phyloP scores from a whole-genome alignment of 2,888 invertebrate genomes.

The Drosophila tanythrix region DNA sequence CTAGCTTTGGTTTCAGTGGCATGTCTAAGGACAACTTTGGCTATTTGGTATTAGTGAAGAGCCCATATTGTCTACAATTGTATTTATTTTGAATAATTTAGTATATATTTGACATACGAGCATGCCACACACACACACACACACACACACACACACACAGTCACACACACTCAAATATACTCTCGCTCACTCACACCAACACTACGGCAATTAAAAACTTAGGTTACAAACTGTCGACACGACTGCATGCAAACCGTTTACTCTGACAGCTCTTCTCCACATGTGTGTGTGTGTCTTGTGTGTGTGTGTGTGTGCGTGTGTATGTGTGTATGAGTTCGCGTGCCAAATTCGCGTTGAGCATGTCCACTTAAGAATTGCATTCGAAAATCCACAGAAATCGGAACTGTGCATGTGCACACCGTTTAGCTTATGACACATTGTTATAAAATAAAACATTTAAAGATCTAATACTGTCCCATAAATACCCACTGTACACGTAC shows the following conservation, averaged over 20 bases:
- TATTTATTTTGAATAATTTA: conserved; percentile 77
- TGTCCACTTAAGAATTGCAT: conserved; percentile 68
- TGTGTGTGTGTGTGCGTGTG: conserved; percentile 2
- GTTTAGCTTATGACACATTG: conserved; percentile 55
- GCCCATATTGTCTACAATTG: conserved; percentile 57
- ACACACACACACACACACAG: conserved; percentile 16
- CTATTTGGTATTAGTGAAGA: conserved; percentile 30
- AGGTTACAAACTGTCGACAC: conserved; percentile 77
- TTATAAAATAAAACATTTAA: conserved; percentile 15
- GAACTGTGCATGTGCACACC: conserved; percentile 48
- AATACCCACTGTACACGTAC: background rate
- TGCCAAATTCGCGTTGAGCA: conserved; percentile 51
- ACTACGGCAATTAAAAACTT: conserved; percentile 71
- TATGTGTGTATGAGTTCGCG: conserved; percentile 47
- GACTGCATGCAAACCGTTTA: conserved; percentile 71
- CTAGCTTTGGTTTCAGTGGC: conserved; percentile 65
- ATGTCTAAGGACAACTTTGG: conserved; percentile 71
- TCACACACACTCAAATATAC: conserved; percentile 14
- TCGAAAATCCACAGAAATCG: conserved; percentile 56
- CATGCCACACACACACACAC: conserved; percentile 16
- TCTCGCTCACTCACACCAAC: conserved; percentile 13
- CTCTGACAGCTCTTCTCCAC: conserved; percentile 24
- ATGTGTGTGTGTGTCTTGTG: conserved; percentile 6
- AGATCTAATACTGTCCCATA: background rate
- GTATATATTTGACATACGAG: conserved; percentile 46